A percentile compares a stretch with the other conserved stretches of the same genome.
Conservation (phyloP, 2,113 vertebrate genomes). For the Podilymbus podiceps region DNA sequence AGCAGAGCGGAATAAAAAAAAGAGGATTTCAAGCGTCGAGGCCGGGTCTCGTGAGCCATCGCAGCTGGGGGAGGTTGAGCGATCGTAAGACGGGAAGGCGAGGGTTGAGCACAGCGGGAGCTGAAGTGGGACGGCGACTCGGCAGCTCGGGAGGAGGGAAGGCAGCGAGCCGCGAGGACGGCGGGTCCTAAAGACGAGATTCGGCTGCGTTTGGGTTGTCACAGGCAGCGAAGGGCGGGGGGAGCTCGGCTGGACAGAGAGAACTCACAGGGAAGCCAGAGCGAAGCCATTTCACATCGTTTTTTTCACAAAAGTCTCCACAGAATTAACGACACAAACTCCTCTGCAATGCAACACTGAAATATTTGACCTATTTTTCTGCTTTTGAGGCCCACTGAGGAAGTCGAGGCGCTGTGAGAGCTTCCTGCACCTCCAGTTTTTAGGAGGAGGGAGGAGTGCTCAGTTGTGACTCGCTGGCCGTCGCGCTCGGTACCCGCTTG, state of each 20-base stretch:
- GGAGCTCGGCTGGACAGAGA: background rate
- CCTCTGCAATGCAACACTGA: background rate
- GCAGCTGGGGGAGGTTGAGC: background rate
- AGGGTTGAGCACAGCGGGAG: background rate
- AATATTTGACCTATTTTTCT: background rate
- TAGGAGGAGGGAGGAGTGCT: background rate
- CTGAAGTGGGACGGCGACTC: background rate
- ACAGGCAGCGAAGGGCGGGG: background rate
- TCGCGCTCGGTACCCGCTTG: background rate
- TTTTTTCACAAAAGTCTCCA: background rate
- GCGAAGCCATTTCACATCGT: background rate
- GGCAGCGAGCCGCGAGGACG: background rate
- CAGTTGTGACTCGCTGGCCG: background rate
- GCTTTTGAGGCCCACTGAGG: background rate
- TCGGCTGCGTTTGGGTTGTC: accelerated
- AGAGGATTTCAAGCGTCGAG: background rate
- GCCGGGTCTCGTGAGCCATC: background rate
- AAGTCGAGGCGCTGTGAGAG: background rate
- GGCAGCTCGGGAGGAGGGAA: background rate
- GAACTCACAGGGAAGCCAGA: background rate
- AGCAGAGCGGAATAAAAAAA: background rate
- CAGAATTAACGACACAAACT: background rate
- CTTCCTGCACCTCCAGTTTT: background rate
- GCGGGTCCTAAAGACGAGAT: accelerated
- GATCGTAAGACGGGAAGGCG: background rate